Conservation (phyloP, 2,113 vertebrate species). For the Bungarus multicinctus region DNA sequence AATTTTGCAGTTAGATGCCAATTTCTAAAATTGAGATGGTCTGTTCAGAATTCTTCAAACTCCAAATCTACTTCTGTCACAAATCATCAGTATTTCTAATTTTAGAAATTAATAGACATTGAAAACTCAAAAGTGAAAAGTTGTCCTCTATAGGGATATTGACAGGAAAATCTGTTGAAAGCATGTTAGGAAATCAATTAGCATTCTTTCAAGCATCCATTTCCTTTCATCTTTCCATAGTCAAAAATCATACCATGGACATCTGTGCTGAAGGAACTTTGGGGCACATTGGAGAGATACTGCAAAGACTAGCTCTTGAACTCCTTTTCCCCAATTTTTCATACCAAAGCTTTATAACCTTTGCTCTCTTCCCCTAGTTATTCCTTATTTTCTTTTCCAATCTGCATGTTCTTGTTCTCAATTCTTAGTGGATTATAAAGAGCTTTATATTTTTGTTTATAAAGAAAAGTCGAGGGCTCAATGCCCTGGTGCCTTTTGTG, state of each 20-base stretch:
- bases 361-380: conserved; percentile 8
- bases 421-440: neutral
- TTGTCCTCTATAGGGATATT: neutral
- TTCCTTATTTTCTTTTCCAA: neutral
- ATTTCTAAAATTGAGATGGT: neutral
- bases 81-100: neutral
- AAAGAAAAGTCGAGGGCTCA: neutral
- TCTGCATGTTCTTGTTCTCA: conserved; percentile 15
- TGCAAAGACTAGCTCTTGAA: conserved; percentile 15
- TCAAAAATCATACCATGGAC: conserved; percentile 3
- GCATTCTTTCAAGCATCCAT: neutral
- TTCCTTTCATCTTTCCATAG: neutral
- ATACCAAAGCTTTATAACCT: conserved; percentile 11
- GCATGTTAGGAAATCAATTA: neutral
- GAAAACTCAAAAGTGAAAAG: neutral
- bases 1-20: neutral
- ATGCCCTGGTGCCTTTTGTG: neutral
- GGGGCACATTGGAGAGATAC: neutral
- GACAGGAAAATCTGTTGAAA: conserved; percentile 1
- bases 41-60: neutral
- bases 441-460: neutral
- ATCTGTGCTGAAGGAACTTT: neutral
- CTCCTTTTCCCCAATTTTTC: conserved; percentile 19
- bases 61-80: neutral
- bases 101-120: neutral